phyloP scores from a whole-genome alignment of 1,140 invertebrate genomes.

The Bombus sylvicola region DNA sequence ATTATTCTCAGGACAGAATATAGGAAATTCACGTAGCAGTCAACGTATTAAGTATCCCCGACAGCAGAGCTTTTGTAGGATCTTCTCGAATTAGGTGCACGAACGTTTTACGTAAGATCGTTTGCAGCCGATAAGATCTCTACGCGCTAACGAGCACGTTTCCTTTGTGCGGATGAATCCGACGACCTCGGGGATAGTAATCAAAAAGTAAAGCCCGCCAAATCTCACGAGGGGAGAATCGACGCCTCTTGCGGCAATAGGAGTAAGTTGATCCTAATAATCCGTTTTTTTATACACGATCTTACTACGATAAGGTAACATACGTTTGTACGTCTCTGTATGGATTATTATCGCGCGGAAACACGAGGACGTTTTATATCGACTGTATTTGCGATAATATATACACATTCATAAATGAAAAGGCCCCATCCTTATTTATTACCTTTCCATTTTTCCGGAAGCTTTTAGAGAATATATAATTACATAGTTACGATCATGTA shows the following conservation, averaged over 20 bases:
- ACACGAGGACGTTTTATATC: slow-evolving; percentile 73
- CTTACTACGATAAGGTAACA: slow-evolving; percentile 54
- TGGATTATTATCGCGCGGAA: slow-evolving; percentile 65
- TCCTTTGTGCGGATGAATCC: slow-evolving; percentile 8
- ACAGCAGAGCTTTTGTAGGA: not conserved
- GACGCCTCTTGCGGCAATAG: slow-evolving; percentile 10
- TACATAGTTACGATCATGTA: not conserved
- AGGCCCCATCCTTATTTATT: not conserved
- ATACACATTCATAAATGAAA: slow-evolving; percentile 57
- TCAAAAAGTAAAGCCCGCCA: slow-evolving; percentile 8
- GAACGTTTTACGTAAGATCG: slow-evolving; percentile 29
- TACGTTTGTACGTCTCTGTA: slow-evolving; percentile 69
- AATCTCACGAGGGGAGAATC: not conserved
- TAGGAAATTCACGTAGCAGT: no score
- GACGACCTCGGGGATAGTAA: slow-evolving; percentile 7
- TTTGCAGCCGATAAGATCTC: slow-evolving; percentile 10
- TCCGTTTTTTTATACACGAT: slow-evolving; percentile 65
- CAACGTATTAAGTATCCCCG: not conserved
- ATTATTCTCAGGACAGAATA: no score
- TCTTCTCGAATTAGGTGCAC: not conserved
- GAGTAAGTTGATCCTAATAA: slow-evolving; percentile 50
- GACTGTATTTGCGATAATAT: slow-evolving; percentile 74
- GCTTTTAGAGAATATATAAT: no score
- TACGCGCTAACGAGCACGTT: slow-evolving; percentile 18
- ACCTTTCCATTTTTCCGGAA: not conserved